Evolutionary conservation across 2,797 vertebrate genomes (phyloP), one percentile per base, ranked within the genome.

Genomic region (Champsocephalus gunnari): DNA sequence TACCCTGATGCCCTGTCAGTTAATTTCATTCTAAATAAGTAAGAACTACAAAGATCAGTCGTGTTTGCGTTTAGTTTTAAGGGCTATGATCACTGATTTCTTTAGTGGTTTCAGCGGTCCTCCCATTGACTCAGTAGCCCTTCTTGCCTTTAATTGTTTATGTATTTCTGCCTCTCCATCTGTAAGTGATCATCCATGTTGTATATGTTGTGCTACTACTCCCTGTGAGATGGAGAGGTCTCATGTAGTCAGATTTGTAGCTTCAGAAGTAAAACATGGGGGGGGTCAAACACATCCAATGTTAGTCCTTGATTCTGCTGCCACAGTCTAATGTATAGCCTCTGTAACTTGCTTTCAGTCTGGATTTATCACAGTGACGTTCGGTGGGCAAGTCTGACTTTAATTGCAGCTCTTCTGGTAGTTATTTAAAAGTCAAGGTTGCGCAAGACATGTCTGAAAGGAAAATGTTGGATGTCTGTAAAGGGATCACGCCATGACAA

Each of bases 291-390:
- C 41, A 5, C 48, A 21, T 38, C 21, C 28, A 58, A n/a, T 71
- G 17, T n/a, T 54, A 62, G 61, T 24, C 24, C n/a, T 11, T 45
- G 7, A 63, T 63, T 78, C 55, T 44, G 56, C 43, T 41, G 74
- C 62, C n/a, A 12, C 47, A 2, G n/a, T 66, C 28, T 80, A 80
- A 80, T 84, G 73, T 66, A 50, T 59, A 28, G 41, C 41, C 28
- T 57, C 28, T 57, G 51, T 66, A 34, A 53, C 34, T 9, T 38
- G 34, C 34, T 38, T 38, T 38, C 34, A 38, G 7, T 9, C 5
- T 38, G 34, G 34, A 2, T 38, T 38, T 9, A 38, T 38, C 71
- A 43, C 59, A 10, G 45, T 56, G 48, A 48, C 16, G 12, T 50
- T 64, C 61, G 57, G 43, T 63, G 16, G 21, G 38, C 53, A 11